Evolutionary conservation across 1,140 invertebrate species (phyloP), one percentile per base, ranked within the genome.

Genomic region (Stegodyphus dumicola): DNA sequence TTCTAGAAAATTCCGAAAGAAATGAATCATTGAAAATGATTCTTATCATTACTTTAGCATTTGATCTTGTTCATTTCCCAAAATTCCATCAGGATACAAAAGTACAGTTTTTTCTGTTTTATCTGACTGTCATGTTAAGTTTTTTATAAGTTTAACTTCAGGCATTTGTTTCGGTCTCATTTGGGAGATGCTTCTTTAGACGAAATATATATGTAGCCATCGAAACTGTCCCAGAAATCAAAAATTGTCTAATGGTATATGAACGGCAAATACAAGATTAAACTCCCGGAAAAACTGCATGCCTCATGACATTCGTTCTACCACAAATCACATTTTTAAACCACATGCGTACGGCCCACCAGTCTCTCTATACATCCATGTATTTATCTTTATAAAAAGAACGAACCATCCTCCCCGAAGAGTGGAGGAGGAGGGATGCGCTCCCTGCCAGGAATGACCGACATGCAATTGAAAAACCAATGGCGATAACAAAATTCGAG

Each of bases 331-430:
- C 69, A 54, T 73, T 70, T 65, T 73, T 75, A 67, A 83, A 48
- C 80, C 64, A 52, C 80, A 83, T 75, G 13, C 17, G 49, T 53
- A 54, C 56, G 52, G 33, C 33, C 33, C 33, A 33, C 33, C 69
- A 73, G 64, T 73, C 54, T 54, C 67, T 73, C 71, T 83, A 83
- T 67, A 83, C 64, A 66, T 73, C 69, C 80, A 64, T 51, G 75
- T 83, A 83, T 83, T 65, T 75, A 83, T 83, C 80, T 83, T 83
- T 64, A 83, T 83, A 83, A 83, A 83, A 75, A 54, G 13, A 33
- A 33, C 33, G 33, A 33, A 1, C 33, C 33, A 33, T 33, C 33
- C 33, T 33, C 17, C 10, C 51, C 54, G 54, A 64, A 6, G 48
- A 81, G 54, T 73, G 18, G 60, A 75, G 51, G 56, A 66, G 48